Evolutionary conservation across 2,113 vertebrate genomes (phyloP), one percentile per base, ranked within the genome.

Genomic region (Lepisosteus osseus): DNA sequence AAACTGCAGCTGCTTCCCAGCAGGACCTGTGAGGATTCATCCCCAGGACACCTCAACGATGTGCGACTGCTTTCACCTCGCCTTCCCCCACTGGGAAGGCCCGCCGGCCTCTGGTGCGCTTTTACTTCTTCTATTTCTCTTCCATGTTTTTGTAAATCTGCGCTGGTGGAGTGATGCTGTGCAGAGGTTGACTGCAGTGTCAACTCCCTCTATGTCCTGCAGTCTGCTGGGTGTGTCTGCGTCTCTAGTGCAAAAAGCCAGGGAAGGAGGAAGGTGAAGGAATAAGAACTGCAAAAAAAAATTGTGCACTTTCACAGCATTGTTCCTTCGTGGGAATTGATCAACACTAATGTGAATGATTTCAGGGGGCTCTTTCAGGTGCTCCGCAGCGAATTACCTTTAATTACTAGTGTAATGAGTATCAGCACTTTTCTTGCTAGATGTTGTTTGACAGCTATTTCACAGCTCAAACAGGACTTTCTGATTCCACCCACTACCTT

Each of bases 41-140:
- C 82, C 77, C 71, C 75, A 55, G 73, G 74, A 69, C 74, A 82
- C 83, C 65, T 78, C 85, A 93, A 89, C 86, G 90, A 99, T 98
- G 97, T 98, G 97, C 82, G 97, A 99, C 95, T 98, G 96, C 85
- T 99, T 99, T 90, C 97, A 98, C 88, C 87, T 96, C 88, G 94
- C 95, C 81, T 95, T 99, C 90, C 96, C 96, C 85, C 94, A 96
- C 94, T 98, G 97, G 97, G 92, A 95, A 77, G 96, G 93, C 89
- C 90, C 95, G 79, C 95, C 96, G 80, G 94, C 93, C 89, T 92
- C 94, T 82, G 96, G 96, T 97, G 95, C 93, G 96, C 93, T 85
- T 86, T 83, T 91, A 85, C 88, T 66, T 76, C 40, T 69, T 55
- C 45, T 55, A 14, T 54, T 51, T 67, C 43, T 15, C 15, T 14